Evolutionary conservation across 2,888 invertebrate genomes (phyloP), one percentile per base, ranked within the genome.

Genomic region (Diaprepes abbreviatus): DNA sequence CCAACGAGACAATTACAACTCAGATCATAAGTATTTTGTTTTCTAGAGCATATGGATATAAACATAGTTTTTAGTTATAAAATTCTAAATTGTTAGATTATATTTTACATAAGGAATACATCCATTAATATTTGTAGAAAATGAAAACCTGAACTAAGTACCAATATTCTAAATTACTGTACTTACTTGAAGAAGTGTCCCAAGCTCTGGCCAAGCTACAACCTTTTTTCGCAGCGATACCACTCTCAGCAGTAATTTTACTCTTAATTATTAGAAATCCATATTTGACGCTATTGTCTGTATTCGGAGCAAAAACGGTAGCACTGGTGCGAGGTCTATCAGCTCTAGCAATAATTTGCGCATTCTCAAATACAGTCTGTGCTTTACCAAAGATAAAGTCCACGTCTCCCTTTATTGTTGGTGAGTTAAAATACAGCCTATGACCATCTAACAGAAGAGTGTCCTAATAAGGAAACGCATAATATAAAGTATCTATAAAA

Each of bases 351-450:
- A 24, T 24, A 24, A 24, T 24, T 24, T 24, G 24, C 3, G 24
- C 24, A 24, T 24, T 33, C 16, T 67, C 60, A 43, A 67, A 60
- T 6, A 67, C 54, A 7, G 67, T 54, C 7, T 52, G 14, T 3
- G 54, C 60, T 14, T 7, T 9, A n/a, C 67, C 67, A 21, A 67
- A 67, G 19, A 67, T 60, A 17, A 67, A 67, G n/a, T 67, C 67
- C 4, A 67, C 67, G 28, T 67, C 67, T 40, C 67, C 67, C 54
- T 52, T 60, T 9, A 66, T 52, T 12, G 24, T 45, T 3, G 59
- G 38, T 24, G 35, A 36, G 36, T 60, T 59, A 50, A 66, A 38
- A 31, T 66, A 66, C 3, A 31, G 14, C 52, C 59, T 59, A n/a
- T 24, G n/a, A 17, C 52, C 28, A 33, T 19, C 14, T 7, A 48